Percentiles rank a stretch among this genome's conserved stretches.
Evolutionary conservation across 2,113 vertebrate species (phyloP).

Genomic region (Psophia crepitans): DNA sequence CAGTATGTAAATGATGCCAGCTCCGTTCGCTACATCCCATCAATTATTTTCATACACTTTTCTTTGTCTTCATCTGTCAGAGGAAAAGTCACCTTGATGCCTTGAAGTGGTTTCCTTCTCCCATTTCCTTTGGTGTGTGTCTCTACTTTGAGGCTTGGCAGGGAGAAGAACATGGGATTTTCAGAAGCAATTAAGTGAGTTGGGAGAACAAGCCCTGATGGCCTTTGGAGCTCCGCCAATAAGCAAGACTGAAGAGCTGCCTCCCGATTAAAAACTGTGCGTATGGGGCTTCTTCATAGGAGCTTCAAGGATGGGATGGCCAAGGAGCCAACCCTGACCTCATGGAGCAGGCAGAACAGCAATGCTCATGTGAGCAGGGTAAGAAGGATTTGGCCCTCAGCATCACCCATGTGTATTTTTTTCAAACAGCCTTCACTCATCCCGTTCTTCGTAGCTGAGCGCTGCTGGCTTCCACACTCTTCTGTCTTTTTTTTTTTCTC

Average conservation of each 20-base stretch:
- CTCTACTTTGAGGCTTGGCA: background rate
- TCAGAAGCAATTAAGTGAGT: background rate
- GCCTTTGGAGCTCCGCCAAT: background rate
- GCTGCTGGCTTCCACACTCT: background rate
- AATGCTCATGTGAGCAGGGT: background rate
- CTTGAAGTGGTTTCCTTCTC: background rate
- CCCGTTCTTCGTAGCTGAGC: background rate
- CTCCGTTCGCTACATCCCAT: background rate
- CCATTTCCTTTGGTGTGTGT: background rate
- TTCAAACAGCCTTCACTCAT: background rate
- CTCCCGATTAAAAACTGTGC: background rate
- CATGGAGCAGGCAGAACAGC: background rate
- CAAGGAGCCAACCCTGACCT: background rate
- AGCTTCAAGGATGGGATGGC: background rate
- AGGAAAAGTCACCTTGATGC: slow-evolving; percentile 60
- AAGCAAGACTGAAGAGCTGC: background rate
- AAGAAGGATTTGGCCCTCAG: background rate
- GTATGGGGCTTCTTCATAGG: background rate
- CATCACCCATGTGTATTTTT: rapidly evolving
- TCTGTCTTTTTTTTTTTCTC: background rate
- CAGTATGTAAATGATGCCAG: slow-evolving; percentile 46
- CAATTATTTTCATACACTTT: slow-evolving; percentile 25
- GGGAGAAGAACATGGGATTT: background rate
- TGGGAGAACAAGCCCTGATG: background rate
- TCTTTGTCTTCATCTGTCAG: slow-evolving; percentile 50